Evolutionary conservation across 1,140 invertebrate species (phyloP).

Genomic region (Papilio polytes): DNA sequence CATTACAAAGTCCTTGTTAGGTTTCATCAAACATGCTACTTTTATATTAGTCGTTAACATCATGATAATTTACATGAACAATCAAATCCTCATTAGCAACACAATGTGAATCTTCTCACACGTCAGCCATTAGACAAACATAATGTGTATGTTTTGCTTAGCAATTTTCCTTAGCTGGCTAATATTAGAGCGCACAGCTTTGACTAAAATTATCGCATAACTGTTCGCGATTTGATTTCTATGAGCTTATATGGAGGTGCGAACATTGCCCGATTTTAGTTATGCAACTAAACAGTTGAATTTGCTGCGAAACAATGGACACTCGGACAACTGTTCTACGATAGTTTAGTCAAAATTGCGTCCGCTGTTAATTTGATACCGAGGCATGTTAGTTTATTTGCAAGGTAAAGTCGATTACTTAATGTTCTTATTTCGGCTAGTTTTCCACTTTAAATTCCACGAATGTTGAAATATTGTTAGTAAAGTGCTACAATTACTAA

Average conservation of each 20-base stretch:
- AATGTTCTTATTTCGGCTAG: not conserved
- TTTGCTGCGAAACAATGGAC: no score
- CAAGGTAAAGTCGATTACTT: not conserved
- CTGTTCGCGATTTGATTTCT: no score
- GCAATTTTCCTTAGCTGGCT: not conserved
- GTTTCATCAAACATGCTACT: not conserved
- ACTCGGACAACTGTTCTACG: no score
- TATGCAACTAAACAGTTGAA: no score
- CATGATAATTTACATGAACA: slow-evolving; percentile 5
- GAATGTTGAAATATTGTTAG: not conserved
- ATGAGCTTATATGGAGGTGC: no score
- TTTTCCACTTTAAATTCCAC: not conserved
- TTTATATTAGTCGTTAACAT: not conserved
- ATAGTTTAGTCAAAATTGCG: no score
- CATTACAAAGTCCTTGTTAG: not conserved
- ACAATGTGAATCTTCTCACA: slow-evolving; percentile 14
- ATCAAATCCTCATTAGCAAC: slow-evolving; percentile 11
- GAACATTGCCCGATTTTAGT: no score
- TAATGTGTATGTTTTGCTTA: not conserved
- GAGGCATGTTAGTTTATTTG: not conserved
- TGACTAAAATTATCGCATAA: no score
- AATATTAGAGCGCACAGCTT: not conserved
- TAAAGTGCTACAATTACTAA: not conserved
- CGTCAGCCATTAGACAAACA: not conserved
- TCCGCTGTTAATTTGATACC: not conserved